phyloP scores from a whole-genome alignment of 2,888 invertebrate species.

The Epicampocera succincta region DNA sequence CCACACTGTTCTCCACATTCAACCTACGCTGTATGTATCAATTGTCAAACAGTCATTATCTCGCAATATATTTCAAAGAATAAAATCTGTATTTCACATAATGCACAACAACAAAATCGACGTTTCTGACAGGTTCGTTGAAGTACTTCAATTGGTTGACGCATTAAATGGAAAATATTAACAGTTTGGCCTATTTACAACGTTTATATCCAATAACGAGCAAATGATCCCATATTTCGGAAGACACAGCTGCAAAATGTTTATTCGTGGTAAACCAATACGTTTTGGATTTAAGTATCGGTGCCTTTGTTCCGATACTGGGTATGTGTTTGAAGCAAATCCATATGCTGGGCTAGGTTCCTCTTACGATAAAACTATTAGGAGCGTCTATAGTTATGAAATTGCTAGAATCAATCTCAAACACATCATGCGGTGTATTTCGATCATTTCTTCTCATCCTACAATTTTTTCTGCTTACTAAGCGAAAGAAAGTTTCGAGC shows the following conservation, averaged over 20 bases:
- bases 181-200: too few species aligned
- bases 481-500: slow-evolving; percentile 20
- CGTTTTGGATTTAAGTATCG: slow-evolving; percentile 30
- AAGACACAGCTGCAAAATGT: too few species aligned
- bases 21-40: too few species aligned
- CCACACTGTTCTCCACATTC: slow-evolving; percentile 15
- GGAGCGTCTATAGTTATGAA: slow-evolving; percentile 12
- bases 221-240: background rate
- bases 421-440: slow-evolving; percentile 14
- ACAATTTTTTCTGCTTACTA: slow-evolving; percentile 16
- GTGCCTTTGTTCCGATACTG: slow-evolving; percentile 28
- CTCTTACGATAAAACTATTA: background rate
- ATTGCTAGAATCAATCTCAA: background rate
- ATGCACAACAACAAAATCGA: too few species aligned
- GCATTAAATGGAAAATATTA: too few species aligned
- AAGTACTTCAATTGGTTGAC: too few species aligned
- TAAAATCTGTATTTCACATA: too few species aligned
- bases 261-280: slow-evolving; percentile 20
- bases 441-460: slow-evolving; percentile 15
- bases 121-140: too few species aligned
- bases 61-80: too few species aligned
- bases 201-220: too few species aligned
- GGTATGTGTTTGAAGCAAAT: slow-evolving; percentile 29
- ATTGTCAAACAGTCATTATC: too few species aligned
- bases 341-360: slow-evolving; percentile 13